Conservation (phyloP, 2,888 invertebrate genomes). For the Tachina lurida region DNA sequence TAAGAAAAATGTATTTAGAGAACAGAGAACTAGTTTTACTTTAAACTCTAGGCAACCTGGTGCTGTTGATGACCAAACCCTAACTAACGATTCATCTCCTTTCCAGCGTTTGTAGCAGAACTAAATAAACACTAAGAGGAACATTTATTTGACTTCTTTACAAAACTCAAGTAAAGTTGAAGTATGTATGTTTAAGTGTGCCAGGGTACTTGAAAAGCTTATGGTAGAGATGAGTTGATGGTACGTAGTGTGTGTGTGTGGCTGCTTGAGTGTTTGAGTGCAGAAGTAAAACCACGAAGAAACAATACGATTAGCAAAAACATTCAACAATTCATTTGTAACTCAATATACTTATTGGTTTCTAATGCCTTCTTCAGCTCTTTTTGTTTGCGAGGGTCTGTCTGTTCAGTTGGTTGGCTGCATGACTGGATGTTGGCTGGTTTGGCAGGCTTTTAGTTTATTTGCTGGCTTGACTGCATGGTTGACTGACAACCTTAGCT, state of each 20-base stretch:
- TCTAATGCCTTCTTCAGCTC: slow-evolving; percentile 66
- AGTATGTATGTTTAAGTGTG: slow-evolving; percentile 29
- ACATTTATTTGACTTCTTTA: slow-evolving; percentile 45
- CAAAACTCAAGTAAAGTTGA: slow-evolving; percentile 22
- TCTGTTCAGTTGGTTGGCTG: slow-evolving; percentile 34
- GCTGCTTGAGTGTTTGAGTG: slow-evolving; percentile 27
- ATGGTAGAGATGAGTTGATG: slow-evolving; percentile 24
- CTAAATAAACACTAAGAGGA: slow-evolving; percentile 34
- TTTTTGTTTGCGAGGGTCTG: slow-evolving; percentile 30
- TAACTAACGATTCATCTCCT: slow-evolving; percentile 31
- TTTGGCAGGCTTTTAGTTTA: slow-evolving; percentile 31
- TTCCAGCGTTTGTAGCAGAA: slow-evolving; percentile 33
- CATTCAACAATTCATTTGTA: slow-evolving; percentile 64
- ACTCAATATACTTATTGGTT: slow-evolving; percentile 68
- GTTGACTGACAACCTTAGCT: slow-evolving; percentile 18
- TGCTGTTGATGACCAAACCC: slow-evolving; percentile 39
- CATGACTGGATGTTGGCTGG: slow-evolving; percentile 23
- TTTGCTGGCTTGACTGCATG: slow-evolving; percentile 6
- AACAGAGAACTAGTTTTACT: slow-evolving; percentile 64
- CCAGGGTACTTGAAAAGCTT: slow-evolving; percentile 47
- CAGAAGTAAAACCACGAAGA: slow-evolving; percentile 3
- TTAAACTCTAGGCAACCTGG: slow-evolving; percentile 44
- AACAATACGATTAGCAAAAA: slow-evolving; percentile 22
- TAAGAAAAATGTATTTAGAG: slow-evolving; percentile 1
- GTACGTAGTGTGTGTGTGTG: slow-evolving; percentile 37